Base-by-base conservation (phyloP, 2,888 invertebrate genomes). In the Helobdella robusta region DNA sequence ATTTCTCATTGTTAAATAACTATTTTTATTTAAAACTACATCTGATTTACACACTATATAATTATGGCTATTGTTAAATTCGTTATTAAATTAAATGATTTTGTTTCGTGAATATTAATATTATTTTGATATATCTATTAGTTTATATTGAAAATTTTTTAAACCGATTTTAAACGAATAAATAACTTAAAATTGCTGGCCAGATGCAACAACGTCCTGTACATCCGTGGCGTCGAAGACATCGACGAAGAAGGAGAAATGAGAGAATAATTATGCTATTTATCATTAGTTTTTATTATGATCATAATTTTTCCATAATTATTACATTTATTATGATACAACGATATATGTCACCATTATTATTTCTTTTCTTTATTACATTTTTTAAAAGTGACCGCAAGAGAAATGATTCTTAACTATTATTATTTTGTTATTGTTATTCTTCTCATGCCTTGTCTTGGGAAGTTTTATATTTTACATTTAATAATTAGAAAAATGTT, bases 201-300 rank as follows among this genome's bases (percentile, higher is more conserved):
- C 73, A 78, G 81, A 67, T 83, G 95, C 82, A 97, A 97, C 80
- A 97, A 97, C 82, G 90, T 97, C 0, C 82, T 97, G 68, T 95
- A 93, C 77, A 90, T 97, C 63, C 83, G 92, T 80, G 93, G 93
- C 0, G 87, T 90, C 0, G 94, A 94, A 72, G 95, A 95, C 75
- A 94, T 94, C 75, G 79, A 78, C 63, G 93, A 93, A 73, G 94
- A 93, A 79, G 92, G 92, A 6, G 93, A 93, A 84, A 93, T 91
- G 87, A 89, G 86, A 75, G 90, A 91, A 30, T 71, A 44, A 65
- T 56, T 30, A 44, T 62, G 28, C 23, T 11, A 36, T 23, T 32
- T 36, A 32, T 63, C 28, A 52, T 30, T 32, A 54, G 30, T 62
- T 44, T 15, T 63, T 23, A 40, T 59, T 20, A 25, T 59, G 59